These are phyloP conservation scores for Ancistrus triradiatus DNA, from an alignment of 2,113 vertebrate species.

Conservation along the genomic window DNA sequence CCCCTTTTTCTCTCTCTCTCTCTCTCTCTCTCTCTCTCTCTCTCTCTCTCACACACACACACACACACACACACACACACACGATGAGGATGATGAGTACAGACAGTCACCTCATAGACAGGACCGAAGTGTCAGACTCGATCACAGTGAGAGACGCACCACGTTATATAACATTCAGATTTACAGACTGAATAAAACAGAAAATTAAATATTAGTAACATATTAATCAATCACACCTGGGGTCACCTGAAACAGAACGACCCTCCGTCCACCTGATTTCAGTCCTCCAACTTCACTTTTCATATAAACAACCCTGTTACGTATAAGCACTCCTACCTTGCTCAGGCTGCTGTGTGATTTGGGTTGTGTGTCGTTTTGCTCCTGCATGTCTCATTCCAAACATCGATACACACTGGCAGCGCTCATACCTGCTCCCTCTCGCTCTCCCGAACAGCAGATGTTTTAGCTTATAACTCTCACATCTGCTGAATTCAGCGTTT, in stretches of 20 bases:
- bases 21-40: no score
- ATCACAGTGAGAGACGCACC: slow-evolving; percentile 32
- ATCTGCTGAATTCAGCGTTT: slow-evolving; percentile 50
- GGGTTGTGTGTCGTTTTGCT: slow-evolving; percentile 56
- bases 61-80: slow-evolving; percentile 2
- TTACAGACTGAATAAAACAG: no score
- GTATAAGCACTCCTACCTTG: slow-evolving; percentile 60
- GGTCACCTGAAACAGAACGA: no score
- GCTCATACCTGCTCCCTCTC: slow-evolving; percentile 28
- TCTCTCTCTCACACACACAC: no score
- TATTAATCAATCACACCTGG: no score
- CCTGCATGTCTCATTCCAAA: slow-evolving; percentile 57
- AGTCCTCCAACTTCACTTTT: no score
- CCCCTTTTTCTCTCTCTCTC: no score
- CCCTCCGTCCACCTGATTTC: no score
- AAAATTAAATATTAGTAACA: no score
- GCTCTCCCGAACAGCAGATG: slow-evolving; percentile 10
- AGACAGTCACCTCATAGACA: slow-evolving; percentile 43
- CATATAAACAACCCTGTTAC: no score
- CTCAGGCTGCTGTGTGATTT: slow-evolving; percentile 41
- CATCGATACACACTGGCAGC: slow-evolving; percentile 21
- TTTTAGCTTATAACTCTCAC: background rate
- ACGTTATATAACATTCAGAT: no score
- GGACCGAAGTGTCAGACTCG: slow-evolving; percentile 17
- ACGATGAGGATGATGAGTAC: slow-evolving; percentile 52